Conservation (phyloP, 1,140 invertebrate species). For the Lordiphosa clarofinis region DNA sequence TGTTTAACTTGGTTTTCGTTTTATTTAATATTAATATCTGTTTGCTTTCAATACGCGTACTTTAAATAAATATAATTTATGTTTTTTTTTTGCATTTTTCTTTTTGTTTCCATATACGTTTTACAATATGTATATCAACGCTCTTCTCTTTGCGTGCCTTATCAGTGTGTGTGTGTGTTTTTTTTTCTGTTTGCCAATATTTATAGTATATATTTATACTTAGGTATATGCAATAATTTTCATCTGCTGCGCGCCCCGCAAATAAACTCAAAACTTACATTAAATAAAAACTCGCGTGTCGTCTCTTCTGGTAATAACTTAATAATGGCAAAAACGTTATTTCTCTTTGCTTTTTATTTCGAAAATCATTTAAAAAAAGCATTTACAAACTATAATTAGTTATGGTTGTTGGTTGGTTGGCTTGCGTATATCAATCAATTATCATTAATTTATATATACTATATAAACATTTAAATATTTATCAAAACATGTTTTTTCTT, state of each 20-base stretch:
- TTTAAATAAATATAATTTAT: slow-evolving; percentile 78
- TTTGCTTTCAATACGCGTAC: slow-evolving; percentile 76
- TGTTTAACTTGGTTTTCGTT: slow-evolving; percentile 68
- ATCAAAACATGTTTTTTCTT: slow-evolving; percentile 77
- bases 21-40: slow-evolving; percentile 78
- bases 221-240: slow-evolving; percentile 41
- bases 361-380: slow-evolving; percentile 70
- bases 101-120: slow-evolving; percentile 47
- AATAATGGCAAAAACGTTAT: slow-evolving; percentile 70
- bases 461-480: slow-evolving; percentile 77
- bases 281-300: too few species aligned
- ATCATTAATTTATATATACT: slow-evolving; percentile 45
- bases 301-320: slow-evolving; percentile 43
- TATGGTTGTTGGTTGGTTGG: slow-evolving; percentile 41
- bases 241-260: slow-evolving; percentile 30
- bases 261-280: slow-evolving; percentile 42
- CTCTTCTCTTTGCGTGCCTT: slow-evolving; percentile 15
- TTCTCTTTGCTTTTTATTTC: slow-evolving; percentile 48
- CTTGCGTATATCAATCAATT: slow-evolving; percentile 66
- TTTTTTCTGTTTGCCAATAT: slow-evolving; percentile 57
- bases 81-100: slow-evolving; percentile 37
- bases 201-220: slow-evolving; percentile 59
- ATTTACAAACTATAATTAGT: slow-evolving; percentile 68
- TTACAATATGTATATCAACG: slow-evolving; percentile 65
- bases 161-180: slow-evolving; percentile 24